phyloP scores from a whole-genome alignment of 2,113 vertebrate species.

The Amblyornis subalaris region DNA sequence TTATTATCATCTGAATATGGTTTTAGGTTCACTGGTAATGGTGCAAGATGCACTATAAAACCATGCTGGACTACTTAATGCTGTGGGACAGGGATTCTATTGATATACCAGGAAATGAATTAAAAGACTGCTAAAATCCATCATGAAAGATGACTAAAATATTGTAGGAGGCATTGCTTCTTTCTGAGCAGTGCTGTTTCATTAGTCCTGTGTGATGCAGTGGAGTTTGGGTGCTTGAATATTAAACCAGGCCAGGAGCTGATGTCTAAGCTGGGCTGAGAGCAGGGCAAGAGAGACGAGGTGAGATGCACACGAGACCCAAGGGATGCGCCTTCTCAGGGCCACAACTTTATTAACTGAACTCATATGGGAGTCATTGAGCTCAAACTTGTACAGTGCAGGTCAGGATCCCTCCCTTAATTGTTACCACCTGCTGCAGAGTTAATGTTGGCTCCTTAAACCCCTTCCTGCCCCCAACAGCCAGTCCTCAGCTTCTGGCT shows the following conservation, averaged over 20 bases:
- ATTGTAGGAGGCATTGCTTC: background rate
- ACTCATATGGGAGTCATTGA: slow-evolving; percentile 52
- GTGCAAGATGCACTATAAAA: background rate
- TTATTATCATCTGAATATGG: background rate
- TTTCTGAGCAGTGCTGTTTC: background rate
- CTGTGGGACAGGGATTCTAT: background rate
- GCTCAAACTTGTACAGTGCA: slow-evolving; percentile 21
- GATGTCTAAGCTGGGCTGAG: background rate
- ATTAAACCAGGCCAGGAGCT: background rate
- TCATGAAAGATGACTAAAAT: background rate
- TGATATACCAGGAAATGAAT: background rate
- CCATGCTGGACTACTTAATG: background rate
- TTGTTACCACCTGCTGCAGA: slow-evolving; percentile 27
- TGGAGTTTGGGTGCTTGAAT: background rate
- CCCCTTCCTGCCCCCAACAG: background rate
- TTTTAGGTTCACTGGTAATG: background rate
- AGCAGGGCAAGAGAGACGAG: background rate
- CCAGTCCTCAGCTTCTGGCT: background rate
- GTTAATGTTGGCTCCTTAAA: background rate
- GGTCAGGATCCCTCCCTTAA: slow-evolving; percentile 7
- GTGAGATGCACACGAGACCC: background rate
- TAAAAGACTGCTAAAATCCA: background rate
- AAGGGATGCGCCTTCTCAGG: background rate
- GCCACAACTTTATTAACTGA: background rate
- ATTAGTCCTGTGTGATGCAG: background rate